Evolutionary conservation across 2,888 invertebrate species (phyloP).

Genomic region (Ophonus ardosiacus): DNA sequence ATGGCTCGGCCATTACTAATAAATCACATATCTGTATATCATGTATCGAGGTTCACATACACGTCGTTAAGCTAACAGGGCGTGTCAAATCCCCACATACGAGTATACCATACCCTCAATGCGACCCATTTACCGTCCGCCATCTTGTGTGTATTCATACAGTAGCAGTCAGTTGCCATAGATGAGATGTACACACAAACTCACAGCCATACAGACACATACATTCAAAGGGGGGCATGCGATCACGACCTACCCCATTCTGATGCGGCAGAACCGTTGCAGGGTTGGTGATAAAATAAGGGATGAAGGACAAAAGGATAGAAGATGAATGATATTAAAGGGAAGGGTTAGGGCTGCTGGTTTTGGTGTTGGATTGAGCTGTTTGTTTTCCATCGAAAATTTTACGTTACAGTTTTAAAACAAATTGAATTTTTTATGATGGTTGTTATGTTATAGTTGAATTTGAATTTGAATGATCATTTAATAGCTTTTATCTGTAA

Average conservation of each 20-base stretch:
- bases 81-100: slow-evolving; percentile 40
- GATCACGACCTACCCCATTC: slow-evolving; percentile 40
- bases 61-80: slow-evolving; percentile 55
- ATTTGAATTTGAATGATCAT: no score
- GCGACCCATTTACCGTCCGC: slow-evolving; percentile 28
- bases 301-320: background rate
- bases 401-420: no score
- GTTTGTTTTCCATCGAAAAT: no score
- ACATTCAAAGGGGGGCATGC: no score
- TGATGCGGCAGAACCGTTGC: slow-evolving; percentile 17
- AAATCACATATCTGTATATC: slow-evolving; percentile 21
- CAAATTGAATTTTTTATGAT: no score
- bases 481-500: no score
- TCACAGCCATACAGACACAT: no score
- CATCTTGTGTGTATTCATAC: background rate
- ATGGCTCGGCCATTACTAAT: no score
- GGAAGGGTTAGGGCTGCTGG: background rate
- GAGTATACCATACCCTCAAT: slow-evolving; percentile 26
- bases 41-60: slow-evolving; percentile 16
- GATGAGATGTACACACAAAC: no score
- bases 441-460: no score
- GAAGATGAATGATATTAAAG: background rate
- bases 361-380: background rate
- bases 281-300: background rate
- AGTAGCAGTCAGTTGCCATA: no score